Evolutionary conservation across 1,140 invertebrate genomes (phyloP).

Genomic region (Polypedilum vanderplanki): DNA sequence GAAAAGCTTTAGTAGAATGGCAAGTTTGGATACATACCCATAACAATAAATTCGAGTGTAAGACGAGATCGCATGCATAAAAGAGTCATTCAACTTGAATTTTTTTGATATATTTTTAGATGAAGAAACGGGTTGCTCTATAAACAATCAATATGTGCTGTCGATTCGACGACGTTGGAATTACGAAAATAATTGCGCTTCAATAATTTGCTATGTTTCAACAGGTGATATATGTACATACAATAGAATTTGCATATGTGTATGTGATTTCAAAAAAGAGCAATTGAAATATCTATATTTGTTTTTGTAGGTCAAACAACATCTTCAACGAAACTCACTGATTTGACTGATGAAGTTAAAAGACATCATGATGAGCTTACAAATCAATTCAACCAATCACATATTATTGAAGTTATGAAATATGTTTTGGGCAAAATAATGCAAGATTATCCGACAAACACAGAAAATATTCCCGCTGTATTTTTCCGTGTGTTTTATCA

Average conservation of each 20-base stretch:
- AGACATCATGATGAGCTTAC: slow-evolving; percentile 47
- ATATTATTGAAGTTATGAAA: slow-evolving; percentile 59
- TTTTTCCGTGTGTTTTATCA: slow-evolving; percentile 69
- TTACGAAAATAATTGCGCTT: slow-evolving; percentile 78
- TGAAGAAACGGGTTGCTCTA: slow-evolving; percentile 77
- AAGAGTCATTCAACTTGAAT: background rate
- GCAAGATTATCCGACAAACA: slow-evolving; percentile 51
- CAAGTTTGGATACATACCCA: slow-evolving; percentile 82
- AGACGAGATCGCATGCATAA: slow-evolving; percentile 36
- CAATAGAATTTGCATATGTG: slow-evolving; percentile 31
- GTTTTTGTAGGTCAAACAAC: slow-evolving; percentile 51
- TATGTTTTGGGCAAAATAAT: slow-evolving; percentile 67
- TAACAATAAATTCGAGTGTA: slow-evolving; percentile 80
- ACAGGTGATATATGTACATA: slow-evolving; percentile 33
- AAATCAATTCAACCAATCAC: slow-evolving; percentile 49
- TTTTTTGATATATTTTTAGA: slow-evolving; percentile 49
- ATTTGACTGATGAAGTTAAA: slow-evolving; percentile 50
- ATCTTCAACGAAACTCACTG: slow-evolving; percentile 55
- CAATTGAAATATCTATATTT: slow-evolving; percentile 23
- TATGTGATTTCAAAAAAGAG: too few species aligned
- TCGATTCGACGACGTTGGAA: slow-evolving; percentile 76
- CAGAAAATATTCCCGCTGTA: slow-evolving; percentile 51
- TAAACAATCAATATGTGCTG: slow-evolving; percentile 65
- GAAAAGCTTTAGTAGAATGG: slow-evolving; percentile 81
- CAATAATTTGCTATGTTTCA: slow-evolving; percentile 67